Evolutionary conservation across 2,888 invertebrate species (phyloP).

Genomic region (Venusia cambrica): DNA sequence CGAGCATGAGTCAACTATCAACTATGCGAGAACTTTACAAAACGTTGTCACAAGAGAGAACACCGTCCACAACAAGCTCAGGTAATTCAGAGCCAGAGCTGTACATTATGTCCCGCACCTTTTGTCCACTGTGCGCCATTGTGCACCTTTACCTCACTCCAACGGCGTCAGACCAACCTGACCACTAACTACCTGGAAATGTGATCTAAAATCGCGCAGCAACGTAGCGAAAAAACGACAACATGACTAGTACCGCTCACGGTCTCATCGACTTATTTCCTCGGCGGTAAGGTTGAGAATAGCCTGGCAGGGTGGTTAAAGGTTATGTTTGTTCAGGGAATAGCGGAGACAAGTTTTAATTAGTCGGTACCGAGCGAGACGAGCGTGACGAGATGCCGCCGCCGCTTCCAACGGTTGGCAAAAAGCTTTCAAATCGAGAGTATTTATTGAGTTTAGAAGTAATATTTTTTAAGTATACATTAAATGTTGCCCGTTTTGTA

Average conservation of each 20-base stretch:
- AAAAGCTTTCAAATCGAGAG: no score
- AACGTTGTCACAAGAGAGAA: not conserved
- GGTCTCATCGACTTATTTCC: not conserved
- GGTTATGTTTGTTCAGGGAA: constrained; percentile 23
- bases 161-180: constrained; percentile 1
- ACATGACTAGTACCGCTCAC: constrained; percentile 5
- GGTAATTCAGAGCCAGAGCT: constrained; percentile 28
- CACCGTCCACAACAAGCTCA: constrained; percentile 8
- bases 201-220: constrained; percentile 5
- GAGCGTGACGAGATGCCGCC: constrained; percentile 10
- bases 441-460: no score
- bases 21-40: no score
- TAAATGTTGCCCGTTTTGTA: no score
- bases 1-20: no score
- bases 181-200: constrained; percentile 7
- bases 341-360: constrained; percentile 34
- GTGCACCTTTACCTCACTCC: constrained; percentile 30
- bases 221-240: constrained; percentile 4
- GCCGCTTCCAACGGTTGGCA: no score
- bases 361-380: constrained; percentile 31
- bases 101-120: no score
- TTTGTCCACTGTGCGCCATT: constrained; percentile 36
- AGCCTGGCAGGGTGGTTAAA: constrained; percentile 1
- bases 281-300: constrained; percentile 6
- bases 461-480: no score